Percentiles rank a stretch among this genome's conserved stretches.
These are phyloP conservation scores for Phaedon cochleariae DNA, from an alignment of 2,888 invertebrate genomes.

Conservation along the genomic window DNA sequence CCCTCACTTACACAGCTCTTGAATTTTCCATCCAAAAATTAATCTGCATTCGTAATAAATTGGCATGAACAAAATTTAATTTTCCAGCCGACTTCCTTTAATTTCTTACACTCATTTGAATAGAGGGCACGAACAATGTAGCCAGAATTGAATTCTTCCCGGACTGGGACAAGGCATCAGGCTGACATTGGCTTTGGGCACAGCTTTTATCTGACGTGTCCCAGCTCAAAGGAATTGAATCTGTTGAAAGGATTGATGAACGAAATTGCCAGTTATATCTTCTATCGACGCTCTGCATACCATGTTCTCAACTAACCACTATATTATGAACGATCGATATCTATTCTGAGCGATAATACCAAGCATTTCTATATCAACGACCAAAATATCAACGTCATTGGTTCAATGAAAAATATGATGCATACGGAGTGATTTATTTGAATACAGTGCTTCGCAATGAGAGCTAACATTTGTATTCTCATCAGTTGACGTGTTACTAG, in stretches of 20 bases:
- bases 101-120: constrained; percentile 37
- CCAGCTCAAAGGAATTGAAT: neutral
- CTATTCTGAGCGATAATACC: too few relatives aligned
- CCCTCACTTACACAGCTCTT: constrained; percentile 16
- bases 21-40: constrained; percentile 23
- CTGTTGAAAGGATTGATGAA: neutral
- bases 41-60: constrained; percentile 33
- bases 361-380: too few relatives aligned
- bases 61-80: constrained; percentile 36
- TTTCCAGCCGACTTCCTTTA: constrained; percentile 33
- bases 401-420: too few relatives aligned
- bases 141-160: constrained; percentile 32
- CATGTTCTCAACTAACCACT: too few relatives aligned
- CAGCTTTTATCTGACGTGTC: neutral
- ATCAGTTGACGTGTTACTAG: too few relatives aligned
- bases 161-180: constrained; percentile 6
- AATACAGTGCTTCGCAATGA: too few relatives aligned
- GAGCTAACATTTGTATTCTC: too few relatives aligned
- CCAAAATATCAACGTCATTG: too few relatives aligned
- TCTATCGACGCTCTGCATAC: too few relatives aligned
- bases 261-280: too few relatives aligned
- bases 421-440: too few relatives aligned
- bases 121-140: constrained; percentile 35
- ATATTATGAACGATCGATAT: too few relatives aligned
- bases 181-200: neutral